phyloP scores from a whole-genome alignment of 2,888 invertebrate genomes.

The Lymantria dispar region DNA sequence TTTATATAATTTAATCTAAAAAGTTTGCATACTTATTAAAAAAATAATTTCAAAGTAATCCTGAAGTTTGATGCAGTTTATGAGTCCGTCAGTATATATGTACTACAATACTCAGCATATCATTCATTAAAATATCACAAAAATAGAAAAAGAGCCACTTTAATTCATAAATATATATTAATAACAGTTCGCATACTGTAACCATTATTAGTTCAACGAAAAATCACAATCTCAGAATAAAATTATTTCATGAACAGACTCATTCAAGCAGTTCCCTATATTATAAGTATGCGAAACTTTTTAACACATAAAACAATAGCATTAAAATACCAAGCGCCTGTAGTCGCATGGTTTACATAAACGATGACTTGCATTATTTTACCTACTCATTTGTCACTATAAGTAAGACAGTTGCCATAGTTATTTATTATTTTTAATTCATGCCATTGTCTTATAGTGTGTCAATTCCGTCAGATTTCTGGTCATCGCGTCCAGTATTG shows the following conservation, averaged over 20 bases:
- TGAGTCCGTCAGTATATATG: too few relatives aligned
- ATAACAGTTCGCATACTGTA: too few relatives aligned
- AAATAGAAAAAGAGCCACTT: too few relatives aligned
- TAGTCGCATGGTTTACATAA: slow-evolving; percentile 15
- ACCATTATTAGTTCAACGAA: too few relatives aligned
- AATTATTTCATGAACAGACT: neutral
- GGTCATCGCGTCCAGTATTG: slow-evolving; percentile 60
- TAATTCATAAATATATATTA: too few relatives aligned
- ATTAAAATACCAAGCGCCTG: slow-evolving; percentile 1
- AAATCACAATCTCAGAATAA: too few relatives aligned
- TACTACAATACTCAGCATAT: too few relatives aligned
- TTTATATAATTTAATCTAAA: too few relatives aligned
- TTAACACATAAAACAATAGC: neutral
- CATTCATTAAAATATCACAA: too few relatives aligned
- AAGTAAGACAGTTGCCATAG: slow-evolving; percentile 26
- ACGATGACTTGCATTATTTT: slow-evolving; percentile 21
- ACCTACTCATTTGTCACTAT: slow-evolving; percentile 28
- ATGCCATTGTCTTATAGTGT: slow-evolving; percentile 31
- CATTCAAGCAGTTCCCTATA: neutral
- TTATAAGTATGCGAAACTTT: neutral
- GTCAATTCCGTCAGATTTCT: slow-evolving; percentile 59
- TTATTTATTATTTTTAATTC: slow-evolving; percentile 37
- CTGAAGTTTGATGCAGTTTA: too few relatives aligned
- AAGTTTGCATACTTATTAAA: too few relatives aligned
- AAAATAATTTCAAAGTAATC: too few relatives aligned